These are phyloP conservation scores for Macrotus californicus DNA, from an alignment of 2,113 vertebrate genomes.

Conservation along the genomic window DNA sequence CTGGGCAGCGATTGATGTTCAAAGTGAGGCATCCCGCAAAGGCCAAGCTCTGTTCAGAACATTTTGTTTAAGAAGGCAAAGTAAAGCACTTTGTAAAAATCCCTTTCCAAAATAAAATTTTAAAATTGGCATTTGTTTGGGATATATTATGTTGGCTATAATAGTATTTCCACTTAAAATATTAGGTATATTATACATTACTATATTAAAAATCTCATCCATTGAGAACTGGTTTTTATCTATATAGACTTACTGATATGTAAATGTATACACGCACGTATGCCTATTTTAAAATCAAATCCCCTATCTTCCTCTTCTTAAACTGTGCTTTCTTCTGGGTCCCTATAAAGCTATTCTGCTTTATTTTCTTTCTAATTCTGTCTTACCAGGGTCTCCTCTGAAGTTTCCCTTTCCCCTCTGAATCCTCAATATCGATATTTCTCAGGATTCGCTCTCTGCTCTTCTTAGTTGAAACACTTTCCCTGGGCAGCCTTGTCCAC, in stretches of 20 bases:
- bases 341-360: neutral
- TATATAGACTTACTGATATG: neutral
- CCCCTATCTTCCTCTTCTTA: neutral
- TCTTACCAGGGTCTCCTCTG: neutral
- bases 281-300: slow-evolving; percentile 6
- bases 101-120: slow-evolving; percentile 36
- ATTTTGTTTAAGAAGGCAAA: slow-evolving; percentile 56
- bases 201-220: neutral
- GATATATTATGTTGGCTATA: neutral
- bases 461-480: neutral
- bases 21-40: slow-evolving; percentile 49
- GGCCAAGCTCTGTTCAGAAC: slow-evolving; percentile 50
- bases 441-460: neutral
- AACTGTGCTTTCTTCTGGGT: neutral
- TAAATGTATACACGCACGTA: neutral
- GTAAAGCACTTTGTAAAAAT: slow-evolving; percentile 51
- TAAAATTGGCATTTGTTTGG: neutral
- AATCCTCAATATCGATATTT: neutral
- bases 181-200: neutral
- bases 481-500: neutral
- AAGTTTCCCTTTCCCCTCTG: neutral
- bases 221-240: neutral
- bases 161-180: slow-evolving; percentile 16
- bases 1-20: slow-evolving; percentile 29
- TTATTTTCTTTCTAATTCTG: neutral